Evolutionary conservation across 2,113 vertebrate genomes (phyloP).

Genomic region (Ailuropoda melanoleuca): DNA sequence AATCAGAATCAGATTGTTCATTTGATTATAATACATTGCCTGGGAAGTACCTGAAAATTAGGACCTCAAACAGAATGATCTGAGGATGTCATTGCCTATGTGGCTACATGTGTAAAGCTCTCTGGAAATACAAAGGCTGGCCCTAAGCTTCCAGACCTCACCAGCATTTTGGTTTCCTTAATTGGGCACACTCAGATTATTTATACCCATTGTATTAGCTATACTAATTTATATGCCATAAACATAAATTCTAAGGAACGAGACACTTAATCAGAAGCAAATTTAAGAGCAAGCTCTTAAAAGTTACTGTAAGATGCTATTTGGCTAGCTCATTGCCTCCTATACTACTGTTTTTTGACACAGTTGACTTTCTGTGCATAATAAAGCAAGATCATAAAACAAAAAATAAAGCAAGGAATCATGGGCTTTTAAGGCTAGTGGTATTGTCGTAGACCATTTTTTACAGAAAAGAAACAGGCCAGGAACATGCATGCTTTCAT

Average conservation of each 20-base stretch:
- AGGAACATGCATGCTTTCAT: background rate
- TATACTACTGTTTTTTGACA: background rate
- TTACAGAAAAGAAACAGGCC: background rate
- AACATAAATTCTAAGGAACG: background rate
- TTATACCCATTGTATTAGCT: background rate
- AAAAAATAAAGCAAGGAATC: background rate
- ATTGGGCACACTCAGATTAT: background rate
- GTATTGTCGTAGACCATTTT: background rate
- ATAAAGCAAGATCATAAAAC: background rate
- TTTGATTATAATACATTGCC: background rate
- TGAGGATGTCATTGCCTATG: background rate
- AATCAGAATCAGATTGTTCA: background rate
- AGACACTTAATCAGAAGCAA: background rate
- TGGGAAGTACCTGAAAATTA: background rate
- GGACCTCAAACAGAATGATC: background rate
- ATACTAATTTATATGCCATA: background rate
- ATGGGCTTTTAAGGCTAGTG: background rate
- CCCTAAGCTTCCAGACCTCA: background rate
- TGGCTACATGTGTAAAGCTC: background rate
- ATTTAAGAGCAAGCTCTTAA: background rate
- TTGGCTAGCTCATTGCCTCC: background rate
- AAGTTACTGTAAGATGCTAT: background rate
- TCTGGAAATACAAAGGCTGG: background rate
- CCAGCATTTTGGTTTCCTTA: background rate
- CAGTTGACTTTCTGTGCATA: background rate